Conservation (phyloP, 2,797 vertebrate species). For the Leptatherina wallacei region DNA sequence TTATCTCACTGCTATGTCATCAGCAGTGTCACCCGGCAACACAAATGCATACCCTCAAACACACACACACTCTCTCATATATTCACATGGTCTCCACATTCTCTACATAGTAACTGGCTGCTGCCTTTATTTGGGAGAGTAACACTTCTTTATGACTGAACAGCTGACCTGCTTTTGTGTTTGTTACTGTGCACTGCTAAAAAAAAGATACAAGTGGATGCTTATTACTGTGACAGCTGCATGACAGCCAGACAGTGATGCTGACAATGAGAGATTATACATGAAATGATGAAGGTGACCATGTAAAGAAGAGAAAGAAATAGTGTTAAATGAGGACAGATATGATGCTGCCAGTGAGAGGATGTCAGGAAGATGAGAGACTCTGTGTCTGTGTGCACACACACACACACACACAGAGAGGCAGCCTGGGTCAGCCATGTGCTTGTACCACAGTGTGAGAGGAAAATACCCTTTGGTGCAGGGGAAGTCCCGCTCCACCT, state of each 20-base stretch:
- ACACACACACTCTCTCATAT: neutral
- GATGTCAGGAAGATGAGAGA: neutral
- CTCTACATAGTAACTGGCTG: constrained; percentile 52
- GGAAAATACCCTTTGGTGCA: constrained; percentile 83
- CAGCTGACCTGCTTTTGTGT: constrained; percentile 53
- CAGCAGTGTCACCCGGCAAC: constrained; percentile 63
- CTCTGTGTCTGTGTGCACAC: neutral
- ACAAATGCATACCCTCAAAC: constrained; percentile 38
- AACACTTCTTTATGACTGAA: constrained; percentile 50
- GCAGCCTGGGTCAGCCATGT: constrained; percentile 75
- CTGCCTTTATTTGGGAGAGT: constrained; percentile 52
- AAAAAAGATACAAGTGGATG: neutral
- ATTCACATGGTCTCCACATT: constrained; percentile 68
- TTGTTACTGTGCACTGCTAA: neutral
- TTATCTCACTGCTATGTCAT: constrained; percentile 71
- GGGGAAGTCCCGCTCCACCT: constrained; percentile 82
- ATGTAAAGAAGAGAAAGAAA: neutral
- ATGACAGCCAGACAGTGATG: neutral
- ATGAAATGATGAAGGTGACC: neutral
- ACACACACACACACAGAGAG: constrained; percentile 42
- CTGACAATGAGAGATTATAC: neutral
- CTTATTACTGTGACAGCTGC: neutral
- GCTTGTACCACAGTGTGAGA: constrained; percentile 77
- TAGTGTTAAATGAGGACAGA: neutral
- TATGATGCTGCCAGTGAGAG: constrained; percentile 1